Evolutionary conservation across 2,113 vertebrate species (phyloP), one percentile per base, ranked within the genome.

Genomic region (Tragelaphus strepsiceros): DNA sequence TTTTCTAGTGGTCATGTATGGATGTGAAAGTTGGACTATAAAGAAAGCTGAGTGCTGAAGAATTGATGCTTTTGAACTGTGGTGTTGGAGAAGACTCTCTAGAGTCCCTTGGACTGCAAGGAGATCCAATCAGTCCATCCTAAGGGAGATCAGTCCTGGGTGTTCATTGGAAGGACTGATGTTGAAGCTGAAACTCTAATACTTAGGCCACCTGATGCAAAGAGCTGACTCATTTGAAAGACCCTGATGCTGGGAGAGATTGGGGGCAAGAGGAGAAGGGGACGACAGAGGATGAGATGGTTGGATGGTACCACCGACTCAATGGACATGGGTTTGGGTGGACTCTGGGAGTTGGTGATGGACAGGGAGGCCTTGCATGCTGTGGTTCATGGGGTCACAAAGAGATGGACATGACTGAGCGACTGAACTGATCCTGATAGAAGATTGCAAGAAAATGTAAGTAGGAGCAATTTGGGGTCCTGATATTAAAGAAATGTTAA

Each of bases 141-240:
- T 67, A 19, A 67, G n/a, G 32, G 64, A 67, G 8, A 67, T 67
- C 64, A n/a, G 64, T 35, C 32, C 32, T 35, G 64, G 32, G 16
- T 35, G 4, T 67, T 67, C 32, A 10, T 10, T n/a, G 64, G 17
- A 67, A 35, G 2, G 32, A 35, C 16, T n/a, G 17, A 21, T 67
- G 64, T 10, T 67, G 17, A 67, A 67, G 64, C 64, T 67, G 64
- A 67, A 67, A 67, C n/a, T n/a, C 64, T 17, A 67, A 2, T 67
- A 35, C 2, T 67, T 35, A 10, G 64, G 17, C 64, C 2, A 67
- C 32, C 16, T 10, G 17, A 35, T 10, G 8, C 0, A 4, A 67
- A 21, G 64, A 67, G 16, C 30, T 67, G 8, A 19, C 32, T 67
- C 8, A 10, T 35, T 35, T 35, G 32, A 67, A 67, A 21, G 17